Percentiles rank a stretch among this genome's conserved stretches.
Evolutionary conservation across 2,797 vertebrate genomes (phyloP).

Genomic region (Steatocranus sp.): DNA sequence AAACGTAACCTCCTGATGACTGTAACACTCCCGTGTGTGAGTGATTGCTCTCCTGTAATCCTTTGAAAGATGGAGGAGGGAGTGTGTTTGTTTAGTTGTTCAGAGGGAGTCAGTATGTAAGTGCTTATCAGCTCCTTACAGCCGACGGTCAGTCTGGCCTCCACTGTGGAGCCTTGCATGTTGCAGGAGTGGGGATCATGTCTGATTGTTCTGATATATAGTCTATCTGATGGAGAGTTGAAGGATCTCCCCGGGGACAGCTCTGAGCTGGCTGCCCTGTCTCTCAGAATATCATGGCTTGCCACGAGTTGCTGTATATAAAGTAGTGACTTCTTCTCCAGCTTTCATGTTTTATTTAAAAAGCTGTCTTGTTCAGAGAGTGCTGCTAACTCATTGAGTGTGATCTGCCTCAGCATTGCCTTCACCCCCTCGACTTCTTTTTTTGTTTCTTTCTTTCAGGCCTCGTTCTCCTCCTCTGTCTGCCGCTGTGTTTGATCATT

Average conservation of each 20-base stretch:
- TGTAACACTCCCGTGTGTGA: not conserved
- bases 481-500: constrained; percentile 38
- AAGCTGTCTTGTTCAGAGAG: constrained; percentile 54
- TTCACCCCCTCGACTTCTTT: not conserved
- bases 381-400: constrained; percentile 60
- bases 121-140: constrained; percentile 13
- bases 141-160: constrained; percentile 30
- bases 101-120: constrained; percentile 24
- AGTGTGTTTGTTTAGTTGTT: not conserved
- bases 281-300: constrained; percentile 63
- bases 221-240: constrained; percentile 40
- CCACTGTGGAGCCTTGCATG: not conserved
- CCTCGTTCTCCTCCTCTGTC: not conserved
- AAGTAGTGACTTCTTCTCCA: constrained; percentile 49
- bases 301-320: constrained; percentile 55
- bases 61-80: not conserved
- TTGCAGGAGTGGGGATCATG: constrained; percentile 3
- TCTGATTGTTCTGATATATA: constrained; percentile 51
- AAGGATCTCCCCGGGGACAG: constrained; percentile 35
- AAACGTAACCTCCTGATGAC: constrained; percentile 1
- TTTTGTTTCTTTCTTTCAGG: not conserved
- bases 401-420: constrained; percentile 46
- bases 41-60: constrained; percentile 2
- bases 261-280: constrained; percentile 50
- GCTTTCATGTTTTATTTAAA: constrained; percentile 74